Evolutionary conservation across 2,113 vertebrate species (phyloP).

Genomic region (Cheilinus undulatus): DNA sequence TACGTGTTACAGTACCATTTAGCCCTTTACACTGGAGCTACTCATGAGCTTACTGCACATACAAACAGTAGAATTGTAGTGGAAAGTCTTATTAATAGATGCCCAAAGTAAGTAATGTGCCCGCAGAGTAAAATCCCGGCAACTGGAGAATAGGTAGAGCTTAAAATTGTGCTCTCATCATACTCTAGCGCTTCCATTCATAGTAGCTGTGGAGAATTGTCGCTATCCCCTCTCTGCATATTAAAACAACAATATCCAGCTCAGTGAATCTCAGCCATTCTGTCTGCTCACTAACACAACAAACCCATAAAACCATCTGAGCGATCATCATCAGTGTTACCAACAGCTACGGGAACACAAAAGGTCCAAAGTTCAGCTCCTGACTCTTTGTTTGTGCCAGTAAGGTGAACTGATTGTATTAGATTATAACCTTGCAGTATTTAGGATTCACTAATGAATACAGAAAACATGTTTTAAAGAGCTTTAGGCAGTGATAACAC

Average conservation of each 20-base stretch:
- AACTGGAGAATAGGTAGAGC: neutral
- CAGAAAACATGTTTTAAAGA: no score
- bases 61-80: no score
- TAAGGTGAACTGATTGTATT: no score
- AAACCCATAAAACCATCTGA: constrained; percentile 19
- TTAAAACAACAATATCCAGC: constrained; percentile 50
- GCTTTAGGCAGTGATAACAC: no score
- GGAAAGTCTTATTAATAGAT: no score
- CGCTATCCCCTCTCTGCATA: constrained; percentile 22
- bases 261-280: constrained; percentile 47
- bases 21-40: no score
- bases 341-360: neutral
- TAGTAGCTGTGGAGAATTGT: constrained; percentile 18
- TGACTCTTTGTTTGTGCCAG: neutral
- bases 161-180: neutral
- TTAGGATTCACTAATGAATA: no score
- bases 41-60: no score
- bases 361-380: neutral
- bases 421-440: no score
- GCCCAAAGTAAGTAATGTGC: no score
- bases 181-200: constrained; percentile 1
- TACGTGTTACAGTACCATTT: no score
- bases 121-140: neutral
- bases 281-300: constrained; percentile 29
- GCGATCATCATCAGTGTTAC: neutral